phyloP scores from a whole-genome alignment of 2,113 vertebrate species.

The Urocolius indicus region DNA sequence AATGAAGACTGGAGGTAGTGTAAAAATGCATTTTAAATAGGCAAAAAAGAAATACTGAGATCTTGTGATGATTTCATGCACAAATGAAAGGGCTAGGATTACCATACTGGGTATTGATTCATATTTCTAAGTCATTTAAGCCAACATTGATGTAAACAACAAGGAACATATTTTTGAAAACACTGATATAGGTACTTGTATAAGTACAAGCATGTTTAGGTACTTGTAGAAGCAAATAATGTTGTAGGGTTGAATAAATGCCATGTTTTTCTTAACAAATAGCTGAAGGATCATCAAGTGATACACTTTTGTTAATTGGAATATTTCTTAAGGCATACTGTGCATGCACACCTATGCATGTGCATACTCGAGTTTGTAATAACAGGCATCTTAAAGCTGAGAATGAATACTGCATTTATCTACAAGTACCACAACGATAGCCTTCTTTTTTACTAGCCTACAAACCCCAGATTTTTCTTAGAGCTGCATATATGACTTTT shows the following conservation, averaged over 20 bases:
- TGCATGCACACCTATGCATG: rapidly evolving
- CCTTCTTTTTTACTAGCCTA: background rate
- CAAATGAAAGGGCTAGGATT: background rate
- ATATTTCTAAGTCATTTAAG: background rate
- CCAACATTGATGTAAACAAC: background rate
- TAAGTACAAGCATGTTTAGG: background rate
- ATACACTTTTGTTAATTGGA: background rate
- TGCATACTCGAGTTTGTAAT: background rate
- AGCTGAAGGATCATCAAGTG: background rate
- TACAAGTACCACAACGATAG: background rate
- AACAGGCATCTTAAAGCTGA: background rate
- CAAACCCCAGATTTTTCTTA: background rate
- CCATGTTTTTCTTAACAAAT: background rate
- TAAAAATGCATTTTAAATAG: background rate
- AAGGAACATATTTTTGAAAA: background rate
- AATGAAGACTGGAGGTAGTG: background rate
- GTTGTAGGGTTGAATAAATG: background rate
- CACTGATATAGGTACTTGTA: background rate
- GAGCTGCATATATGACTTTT: background rate
- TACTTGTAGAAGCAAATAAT: background rate
- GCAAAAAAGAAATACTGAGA: background rate
- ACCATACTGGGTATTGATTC: background rate
- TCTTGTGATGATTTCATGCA: background rate
- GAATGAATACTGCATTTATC: background rate
- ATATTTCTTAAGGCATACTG: background rate